A percentile compares a stretch with the other conserved stretches of the same genome.
Conservation (phyloP, 2,113 vertebrate genomes). For the Aldabrachelys gigantea region DNA sequence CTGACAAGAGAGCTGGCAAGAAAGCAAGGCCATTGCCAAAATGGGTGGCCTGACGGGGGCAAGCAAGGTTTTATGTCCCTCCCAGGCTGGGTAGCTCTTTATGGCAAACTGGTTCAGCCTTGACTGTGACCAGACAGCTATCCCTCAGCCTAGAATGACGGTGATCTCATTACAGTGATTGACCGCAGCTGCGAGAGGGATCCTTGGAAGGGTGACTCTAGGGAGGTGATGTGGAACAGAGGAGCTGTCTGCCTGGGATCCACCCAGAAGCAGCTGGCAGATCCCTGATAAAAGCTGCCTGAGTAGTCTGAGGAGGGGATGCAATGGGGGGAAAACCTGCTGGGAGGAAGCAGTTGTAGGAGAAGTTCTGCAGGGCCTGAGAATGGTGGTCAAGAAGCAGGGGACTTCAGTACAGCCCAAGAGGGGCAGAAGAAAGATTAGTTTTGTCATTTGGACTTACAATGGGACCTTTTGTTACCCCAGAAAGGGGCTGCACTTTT, state of each 20-base stretch:
- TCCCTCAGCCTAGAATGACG: too few species aligned
- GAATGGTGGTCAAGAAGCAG: neutral
- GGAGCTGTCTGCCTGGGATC: neutral
- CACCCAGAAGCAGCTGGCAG: neutral
- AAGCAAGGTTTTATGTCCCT: too few species aligned
- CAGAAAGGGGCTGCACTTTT: neutral
- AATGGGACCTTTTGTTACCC: neutral
- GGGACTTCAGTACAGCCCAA: neutral
- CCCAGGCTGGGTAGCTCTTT: neutral
- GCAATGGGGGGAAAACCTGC: neutral
- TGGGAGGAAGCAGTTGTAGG: neutral
- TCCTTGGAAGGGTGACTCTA: neutral
- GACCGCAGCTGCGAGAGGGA: neutral
- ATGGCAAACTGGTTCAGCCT: neutral
- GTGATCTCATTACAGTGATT: neutral
- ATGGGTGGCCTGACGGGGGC: neutral
- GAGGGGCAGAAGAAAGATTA: neutral
- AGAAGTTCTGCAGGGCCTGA: neutral
- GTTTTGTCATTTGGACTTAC: neutral
- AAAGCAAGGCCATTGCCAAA: neutral
- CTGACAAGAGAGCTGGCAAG: neutral
- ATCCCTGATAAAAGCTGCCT: neutral
- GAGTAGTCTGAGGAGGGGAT: neutral
- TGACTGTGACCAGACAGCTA: neutral
- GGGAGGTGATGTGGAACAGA: neutral